phyloP scores from a whole-genome alignment of 2,888 invertebrate species.

The Ornithoptera alexandrae region DNA sequence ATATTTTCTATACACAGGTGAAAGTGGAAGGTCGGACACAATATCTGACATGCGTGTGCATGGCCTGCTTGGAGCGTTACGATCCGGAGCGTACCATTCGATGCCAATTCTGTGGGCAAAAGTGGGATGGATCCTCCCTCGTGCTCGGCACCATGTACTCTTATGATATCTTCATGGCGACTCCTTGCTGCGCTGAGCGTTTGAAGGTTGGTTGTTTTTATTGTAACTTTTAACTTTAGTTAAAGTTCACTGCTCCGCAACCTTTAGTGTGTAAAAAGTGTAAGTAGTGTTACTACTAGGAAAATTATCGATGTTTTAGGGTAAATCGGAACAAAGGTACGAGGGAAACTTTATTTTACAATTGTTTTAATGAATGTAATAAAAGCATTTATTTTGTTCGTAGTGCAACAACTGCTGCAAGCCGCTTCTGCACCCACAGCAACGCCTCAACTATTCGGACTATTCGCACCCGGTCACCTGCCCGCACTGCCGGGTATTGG shows the following conservation, averaged over 20 bases:
- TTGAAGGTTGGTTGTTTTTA: conserved; percentile 84
- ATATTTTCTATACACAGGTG: conserved; percentile 79
- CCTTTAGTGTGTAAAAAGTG: too few relatives aligned
- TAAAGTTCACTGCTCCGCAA: too few relatives aligned
- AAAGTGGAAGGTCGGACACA: conserved; percentile 94
- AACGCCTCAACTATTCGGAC: conserved; percentile 95
- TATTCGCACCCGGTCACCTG: conserved; percentile 95
- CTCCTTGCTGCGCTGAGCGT: conserved; percentile 96
- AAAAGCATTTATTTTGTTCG: conserved; percentile 39
- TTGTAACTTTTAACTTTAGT: too few relatives aligned
- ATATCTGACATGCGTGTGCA: conserved; percentile 96
- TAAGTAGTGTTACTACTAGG: too few relatives aligned
- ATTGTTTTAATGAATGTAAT: too few relatives aligned
- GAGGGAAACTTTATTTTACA: too few relatives aligned
- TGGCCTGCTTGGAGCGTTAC: conserved; percentile 94
- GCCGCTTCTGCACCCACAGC: conserved; percentile 91
- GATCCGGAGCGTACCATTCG: conserved; percentile 86
- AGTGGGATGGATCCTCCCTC: conserved; percentile 95
- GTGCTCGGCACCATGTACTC: conserved; percentile 99
- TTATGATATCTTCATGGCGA: conserved; percentile 98
- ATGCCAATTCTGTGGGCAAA: conserved; percentile 91
- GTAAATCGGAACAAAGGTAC: too few relatives aligned
- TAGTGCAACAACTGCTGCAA: conserved; percentile 97
- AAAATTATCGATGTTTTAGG: too few relatives aligned
- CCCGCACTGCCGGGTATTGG: conserved; percentile 93